Base-by-base conservation (phyloP, 2,888 invertebrate species). In the Drosophila quinaria region DNA sequence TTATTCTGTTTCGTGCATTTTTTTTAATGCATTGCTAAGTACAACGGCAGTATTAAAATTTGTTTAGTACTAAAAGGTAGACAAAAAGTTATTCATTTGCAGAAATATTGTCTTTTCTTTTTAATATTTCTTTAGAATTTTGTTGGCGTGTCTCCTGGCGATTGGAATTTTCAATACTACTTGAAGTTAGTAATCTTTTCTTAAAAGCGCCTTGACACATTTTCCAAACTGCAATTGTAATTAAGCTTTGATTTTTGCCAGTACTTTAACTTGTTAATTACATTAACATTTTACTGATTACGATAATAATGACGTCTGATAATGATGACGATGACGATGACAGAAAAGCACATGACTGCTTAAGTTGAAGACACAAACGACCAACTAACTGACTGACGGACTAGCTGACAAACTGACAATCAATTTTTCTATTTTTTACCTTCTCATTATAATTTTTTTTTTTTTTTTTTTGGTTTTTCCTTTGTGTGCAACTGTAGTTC, bases 231-330 rank as follows among this genome's bases (percentile, higher is more conserved):
- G 70, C 79, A 79, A 68, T 70, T 65, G 70, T 69, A 70, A 67
- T 59, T 52, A 59, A 66, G 73, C 58, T 63, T 70, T 78, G 61
- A 66, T 78, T 74, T 81, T 79, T 78, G 82, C 75, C 72, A 82
- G 80, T 71, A 74, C 74, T 74, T 81, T 74, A 74, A 82, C 81
- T 79, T 81, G 81, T 81, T 82, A 82, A 82, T 82, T 82, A 72
- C 82, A 79, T 79, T 70, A 82, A 61, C 81, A 65, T 68, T 67
- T 76, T 70, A 67, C 67, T 49, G 59, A 68, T 68, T 67, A 19
- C 42, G 35, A 49, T 52, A 31, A 54, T 47, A 51, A 49, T 50
- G 19, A 47, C 19, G 39, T 25, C 15, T 29, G 10, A 66, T 71
- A 67, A 71, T 71, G 55, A 62, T 54, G 46, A 69, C 67, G 55